Conservation (phyloP, 2,888 invertebrate species). For the Clostera curtula region DNA sequence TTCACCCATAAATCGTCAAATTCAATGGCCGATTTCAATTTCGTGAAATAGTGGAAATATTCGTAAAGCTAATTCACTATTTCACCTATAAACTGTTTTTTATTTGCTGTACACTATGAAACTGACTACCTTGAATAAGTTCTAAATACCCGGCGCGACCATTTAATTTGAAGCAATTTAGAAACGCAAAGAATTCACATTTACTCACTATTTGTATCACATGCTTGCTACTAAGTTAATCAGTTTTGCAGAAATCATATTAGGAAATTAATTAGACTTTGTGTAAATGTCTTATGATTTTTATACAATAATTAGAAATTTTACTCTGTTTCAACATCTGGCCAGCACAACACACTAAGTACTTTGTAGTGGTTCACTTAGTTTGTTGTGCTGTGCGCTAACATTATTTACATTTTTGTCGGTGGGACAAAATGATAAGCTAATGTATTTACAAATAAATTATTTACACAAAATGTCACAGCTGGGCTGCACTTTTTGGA, state of each 20-base stretch:
- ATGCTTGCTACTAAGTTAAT: conserved; percentile 9
- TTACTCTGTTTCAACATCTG: conserved; percentile 13
- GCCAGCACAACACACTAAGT: conserved; percentile 22
- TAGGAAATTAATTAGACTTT: conserved; percentile 12
- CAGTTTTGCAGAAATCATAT: conserved; percentile 13
- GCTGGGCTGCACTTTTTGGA: conserved; percentile 17
- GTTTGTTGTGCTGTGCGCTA: conserved; percentile 28
- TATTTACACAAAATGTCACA: conserved; percentile 24
- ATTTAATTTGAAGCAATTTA: too few relatives aligned
- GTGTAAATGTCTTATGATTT: conserved; percentile 8
- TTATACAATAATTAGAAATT: conserved; percentile 19
- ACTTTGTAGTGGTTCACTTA: conserved; percentile 18
- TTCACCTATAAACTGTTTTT: too few relatives aligned
- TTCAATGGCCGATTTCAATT: too few relatives aligned
- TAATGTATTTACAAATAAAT: conserved; percentile 42
- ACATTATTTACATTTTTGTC: conserved; percentile 36
- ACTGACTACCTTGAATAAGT: too few relatives aligned
- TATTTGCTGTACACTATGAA: too few relatives aligned
- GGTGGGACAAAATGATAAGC: conserved; percentile 62
- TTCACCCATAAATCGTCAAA: too few relatives aligned
- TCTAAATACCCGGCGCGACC: too few relatives aligned
- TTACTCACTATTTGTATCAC: conserved; percentile 3
- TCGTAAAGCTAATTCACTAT: too few relatives aligned
- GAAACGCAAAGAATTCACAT: conserved; percentile 1
- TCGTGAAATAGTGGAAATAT: too few relatives aligned